A percentile compares a stretch with the other conserved stretches of the same genome.
phyloP scores from a whole-genome alignment of 1,140 invertebrate species.

The Heliconius nattereri region DNA sequence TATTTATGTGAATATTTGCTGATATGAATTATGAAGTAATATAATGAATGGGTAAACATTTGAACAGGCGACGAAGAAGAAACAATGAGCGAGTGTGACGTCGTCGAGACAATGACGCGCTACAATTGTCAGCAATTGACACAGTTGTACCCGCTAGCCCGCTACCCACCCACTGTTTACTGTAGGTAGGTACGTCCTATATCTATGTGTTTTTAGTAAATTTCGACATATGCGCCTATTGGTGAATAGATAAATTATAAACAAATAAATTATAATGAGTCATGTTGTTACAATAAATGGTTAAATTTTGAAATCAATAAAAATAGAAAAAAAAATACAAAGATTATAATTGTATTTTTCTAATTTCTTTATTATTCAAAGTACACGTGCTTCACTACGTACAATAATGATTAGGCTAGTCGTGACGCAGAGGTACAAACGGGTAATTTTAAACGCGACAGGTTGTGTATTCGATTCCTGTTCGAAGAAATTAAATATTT shows the following conservation, averaged over 20 bases:
- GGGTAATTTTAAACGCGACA: too few species aligned
- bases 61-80: conserved; percentile 14
- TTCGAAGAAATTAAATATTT: too few species aligned
- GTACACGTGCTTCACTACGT: too few species aligned
- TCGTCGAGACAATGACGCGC: conserved; percentile 29
- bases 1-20: conserved; percentile 15
- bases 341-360: too few species aligned
- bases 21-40: conserved; percentile 26
- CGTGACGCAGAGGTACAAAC: too few species aligned
- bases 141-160: conserved; percentile 43
- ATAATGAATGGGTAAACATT: conserved; percentile 28
- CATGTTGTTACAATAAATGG: too few species aligned
- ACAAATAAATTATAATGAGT: too few species aligned
- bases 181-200: not conserved
- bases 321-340: too few species aligned
- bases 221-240: not conserved
- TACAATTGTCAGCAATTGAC: conserved; percentile 54
- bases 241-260: not conserved
- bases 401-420: too few species aligned
- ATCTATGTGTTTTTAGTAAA: not conserved
- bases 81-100: conserved; percentile 24
- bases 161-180: conserved; percentile 15
- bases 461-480: too few species aligned
- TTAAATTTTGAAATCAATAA: too few species aligned
- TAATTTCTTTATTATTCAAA: too few species aligned